phyloP scores from a whole-genome alignment of 2,797 vertebrate species.

The Leptodactylus fallax region DNA sequence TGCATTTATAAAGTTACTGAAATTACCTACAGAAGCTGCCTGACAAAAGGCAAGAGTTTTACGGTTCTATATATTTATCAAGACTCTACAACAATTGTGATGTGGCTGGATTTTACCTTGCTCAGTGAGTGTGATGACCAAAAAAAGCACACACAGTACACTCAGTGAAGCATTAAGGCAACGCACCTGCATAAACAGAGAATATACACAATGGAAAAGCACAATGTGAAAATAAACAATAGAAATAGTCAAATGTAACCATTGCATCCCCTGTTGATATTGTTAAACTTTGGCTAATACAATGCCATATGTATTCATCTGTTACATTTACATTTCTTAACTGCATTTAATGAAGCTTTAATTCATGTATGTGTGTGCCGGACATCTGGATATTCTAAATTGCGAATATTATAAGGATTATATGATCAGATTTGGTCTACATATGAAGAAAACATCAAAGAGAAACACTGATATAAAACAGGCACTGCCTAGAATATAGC shows the following conservation, averaged over 20 bases:
- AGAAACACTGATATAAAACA: too few species aligned
- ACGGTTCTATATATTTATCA: background rate
- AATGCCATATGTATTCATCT: background rate
- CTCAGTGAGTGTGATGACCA: background rate
- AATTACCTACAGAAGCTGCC: too few species aligned
- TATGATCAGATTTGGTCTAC: too few species aligned
- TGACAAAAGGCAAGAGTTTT: background rate
- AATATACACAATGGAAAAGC: background rate
- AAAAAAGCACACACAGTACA: background rate
- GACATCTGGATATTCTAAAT: background rate
- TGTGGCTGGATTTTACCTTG: constrained; percentile 2
- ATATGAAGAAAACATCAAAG: too few species aligned
- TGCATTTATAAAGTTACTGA: too few species aligned
- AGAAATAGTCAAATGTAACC: background rate
- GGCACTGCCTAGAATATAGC: too few species aligned
- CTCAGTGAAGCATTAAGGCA: constrained; percentile 14
- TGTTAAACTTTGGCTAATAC: background rate
- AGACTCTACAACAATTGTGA: background rate
- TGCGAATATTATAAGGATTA: too few species aligned
- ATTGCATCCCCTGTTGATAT: background rate
- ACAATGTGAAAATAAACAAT: constrained; percentile 25
- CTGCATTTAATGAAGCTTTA: background rate
- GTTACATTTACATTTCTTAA: background rate
- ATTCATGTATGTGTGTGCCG: background rate
- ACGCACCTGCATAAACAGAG: constrained; percentile 33